A percentile compares a stretch with the other conserved stretches of the same genome.
These are phyloP conservation scores for Adelosebastes latens DNA, from an alignment of 2,797 vertebrate genomes.

Conservation along the genomic window DNA sequence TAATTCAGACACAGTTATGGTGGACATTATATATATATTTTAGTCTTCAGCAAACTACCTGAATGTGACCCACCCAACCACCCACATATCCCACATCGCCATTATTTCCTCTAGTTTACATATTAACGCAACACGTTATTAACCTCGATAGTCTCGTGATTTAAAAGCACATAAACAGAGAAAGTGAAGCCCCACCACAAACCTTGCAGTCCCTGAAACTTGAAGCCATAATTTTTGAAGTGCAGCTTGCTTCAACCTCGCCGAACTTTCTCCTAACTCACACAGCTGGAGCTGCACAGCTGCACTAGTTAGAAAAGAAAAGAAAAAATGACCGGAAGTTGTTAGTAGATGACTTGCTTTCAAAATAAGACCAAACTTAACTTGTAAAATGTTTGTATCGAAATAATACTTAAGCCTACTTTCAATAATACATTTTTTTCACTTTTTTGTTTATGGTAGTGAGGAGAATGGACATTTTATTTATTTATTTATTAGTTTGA, in stretches of 20 bases:
- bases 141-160: too few relatives aligned
- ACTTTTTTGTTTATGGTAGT: neutral
- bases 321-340: constrained; percentile 21
- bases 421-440: too few relatives aligned
- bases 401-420: neutral
- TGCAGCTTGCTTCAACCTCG: too few relatives aligned
- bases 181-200: neutral
- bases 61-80: neutral
- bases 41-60: neutral
- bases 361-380: constrained; percentile 51
- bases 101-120: neutral
- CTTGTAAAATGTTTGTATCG: neutral
- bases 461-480: too few relatives aligned
- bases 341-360: fast-evolving
- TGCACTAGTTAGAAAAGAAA: too few relatives aligned
- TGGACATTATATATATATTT: neutral
- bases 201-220: constrained; percentile 80
- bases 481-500: too few relatives aligned
- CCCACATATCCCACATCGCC: neutral
- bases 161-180: too few relatives aligned
- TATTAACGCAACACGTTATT: too few relatives aligned
- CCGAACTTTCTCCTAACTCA: fast-evolving
- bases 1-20: neutral
- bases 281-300: too few relatives aligned
- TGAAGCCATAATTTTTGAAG: constrained; percentile 19